Base-by-base conservation (phyloP, 1,140 invertebrate genomes). In the Ostrea denselamellosa region DNA sequence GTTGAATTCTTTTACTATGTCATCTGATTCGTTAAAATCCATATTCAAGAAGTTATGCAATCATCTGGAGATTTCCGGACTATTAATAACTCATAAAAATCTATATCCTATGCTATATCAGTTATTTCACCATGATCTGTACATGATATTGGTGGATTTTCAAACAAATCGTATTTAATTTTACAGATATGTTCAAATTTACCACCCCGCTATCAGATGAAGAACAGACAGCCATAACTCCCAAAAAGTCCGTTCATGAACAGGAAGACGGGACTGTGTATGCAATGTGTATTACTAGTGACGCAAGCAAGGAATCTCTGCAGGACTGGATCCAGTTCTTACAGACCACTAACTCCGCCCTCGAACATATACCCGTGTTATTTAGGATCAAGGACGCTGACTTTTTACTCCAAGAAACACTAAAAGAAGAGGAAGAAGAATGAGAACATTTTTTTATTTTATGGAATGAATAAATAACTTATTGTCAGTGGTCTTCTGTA, bases 241-340 rank as follows among this genome's bases (percentile, higher is more conserved):
- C 93, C 52, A 96, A 96, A 17, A 96, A 96, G 14, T 92, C 92
- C 44, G 96, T 99, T 7, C 98, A 99, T 94, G 97, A 99, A 94
- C 98, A 99, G 95, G 96, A 97, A 54, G 98, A 99, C 95, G 97
- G 98, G n/a, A 97, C 97, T 0, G 97, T 99, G 91, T 96, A 98
- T 90, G 97, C 97, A 9, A 95, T 98, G 87, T 98, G 97, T 95
- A 97, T 97, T 22, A 98, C 98, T 87, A 98, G 98, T 87, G 97
- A 97, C 53, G 54, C 81, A 81, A 90, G 87, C 28, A 92, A 93
- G 95, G 97, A 99, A 95, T 98, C 98, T 0, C 94, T 99, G 2
- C 93, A 98, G 25, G 98, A 97, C 0, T 99, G 98, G 98, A 97
- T 99, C 92, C 96, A 98, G 87, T 96, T 97, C 92, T 94, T 99